phyloP scores from a whole-genome alignment of 1,140 invertebrate genomes.

The Drosophila truncata region DNA sequence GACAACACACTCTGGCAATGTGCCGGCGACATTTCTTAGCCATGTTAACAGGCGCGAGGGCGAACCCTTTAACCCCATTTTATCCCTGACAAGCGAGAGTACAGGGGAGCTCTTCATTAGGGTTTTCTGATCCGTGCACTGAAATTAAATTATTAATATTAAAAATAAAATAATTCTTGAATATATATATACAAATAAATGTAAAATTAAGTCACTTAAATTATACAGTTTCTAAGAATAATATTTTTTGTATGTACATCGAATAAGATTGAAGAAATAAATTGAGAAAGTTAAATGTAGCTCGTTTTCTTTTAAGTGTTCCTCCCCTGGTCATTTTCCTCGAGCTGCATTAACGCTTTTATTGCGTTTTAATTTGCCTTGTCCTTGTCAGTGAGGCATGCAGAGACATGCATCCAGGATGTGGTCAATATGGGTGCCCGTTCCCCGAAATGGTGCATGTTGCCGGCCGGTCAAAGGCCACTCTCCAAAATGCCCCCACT shows the following conservation, averaged over 20 bases:
- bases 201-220: too few relatives aligned
- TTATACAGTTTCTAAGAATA: too few relatives aligned
- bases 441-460: slow-evolving; percentile 57
- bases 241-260: background rate
- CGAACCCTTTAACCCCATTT: slow-evolving; percentile 57
- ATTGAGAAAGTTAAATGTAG: slow-evolving; percentile 9
- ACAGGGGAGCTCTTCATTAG: slow-evolving; percentile 65
- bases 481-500: slow-evolving; percentile 22
- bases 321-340: background rate
- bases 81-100: slow-evolving; percentile 5
- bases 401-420: slow-evolving; percentile 75
- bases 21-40: slow-evolving; percentile 60
- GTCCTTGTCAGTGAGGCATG: slow-evolving; percentile 75
- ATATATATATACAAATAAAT: too few relatives aligned
- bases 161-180: too few relatives aligned
- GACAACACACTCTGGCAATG: slow-evolving; percentile 69
- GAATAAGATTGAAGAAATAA: background rate
- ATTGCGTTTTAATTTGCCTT: slow-evolving; percentile 82
- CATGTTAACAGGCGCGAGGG: slow-evolving; percentile 72
- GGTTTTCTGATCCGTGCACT: slow-evolving; percentile 15
- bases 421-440: slow-evolving; percentile 38
- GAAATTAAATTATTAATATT: too few relatives aligned
- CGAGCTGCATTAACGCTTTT: slow-evolving; percentile 71
- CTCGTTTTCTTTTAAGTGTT: slow-evolving; percentile 24
- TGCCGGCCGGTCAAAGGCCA: slow-evolving; percentile 73